phyloP scores from a whole-genome alignment of 2,113 vertebrate genomes.

The Anarhynchus alexandrinus region DNA sequence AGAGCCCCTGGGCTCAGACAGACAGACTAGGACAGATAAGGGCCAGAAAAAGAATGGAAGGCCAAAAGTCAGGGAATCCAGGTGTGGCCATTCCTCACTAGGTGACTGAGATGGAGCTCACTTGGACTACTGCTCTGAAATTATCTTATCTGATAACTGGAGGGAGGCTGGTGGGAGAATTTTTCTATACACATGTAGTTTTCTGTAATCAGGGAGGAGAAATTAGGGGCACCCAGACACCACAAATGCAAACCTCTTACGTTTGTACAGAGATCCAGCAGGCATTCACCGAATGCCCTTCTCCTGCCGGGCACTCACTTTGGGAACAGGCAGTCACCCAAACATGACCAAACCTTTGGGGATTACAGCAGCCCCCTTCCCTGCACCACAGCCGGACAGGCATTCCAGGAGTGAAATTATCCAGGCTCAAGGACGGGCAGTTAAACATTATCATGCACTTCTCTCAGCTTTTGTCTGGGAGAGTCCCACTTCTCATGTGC shows the following conservation, averaged over 20 bases:
- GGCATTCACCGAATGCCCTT: not conserved
- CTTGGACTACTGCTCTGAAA: not conserved
- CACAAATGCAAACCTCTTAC: not conserved
- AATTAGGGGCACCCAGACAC: not conserved
- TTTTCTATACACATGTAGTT: not conserved
- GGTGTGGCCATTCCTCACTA: not conserved
- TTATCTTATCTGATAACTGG: not conserved
- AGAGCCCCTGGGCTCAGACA: not conserved
- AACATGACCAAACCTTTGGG: not conserved
- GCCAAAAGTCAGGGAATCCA: not conserved
- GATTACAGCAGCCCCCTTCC: not conserved
- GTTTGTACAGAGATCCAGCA: not conserved
- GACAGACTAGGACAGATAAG: not conserved
- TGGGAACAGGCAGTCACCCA: not conserved
- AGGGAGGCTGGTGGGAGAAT: not conserved
- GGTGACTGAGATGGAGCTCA: not conserved
- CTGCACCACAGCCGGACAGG: not conserved
- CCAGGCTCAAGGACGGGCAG: not conserved
- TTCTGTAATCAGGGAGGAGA: not conserved
- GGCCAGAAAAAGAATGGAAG: not conserved
- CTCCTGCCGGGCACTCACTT: not conserved
- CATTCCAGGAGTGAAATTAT: not conserved
- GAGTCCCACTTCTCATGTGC: not conserved
- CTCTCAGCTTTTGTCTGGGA: slow-evolving; percentile 10
- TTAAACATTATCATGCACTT: not conserved